Evolutionary conservation across 2,113 vertebrate genomes (phyloP).

Genomic region (Centrocercus urophasianus): DNA sequence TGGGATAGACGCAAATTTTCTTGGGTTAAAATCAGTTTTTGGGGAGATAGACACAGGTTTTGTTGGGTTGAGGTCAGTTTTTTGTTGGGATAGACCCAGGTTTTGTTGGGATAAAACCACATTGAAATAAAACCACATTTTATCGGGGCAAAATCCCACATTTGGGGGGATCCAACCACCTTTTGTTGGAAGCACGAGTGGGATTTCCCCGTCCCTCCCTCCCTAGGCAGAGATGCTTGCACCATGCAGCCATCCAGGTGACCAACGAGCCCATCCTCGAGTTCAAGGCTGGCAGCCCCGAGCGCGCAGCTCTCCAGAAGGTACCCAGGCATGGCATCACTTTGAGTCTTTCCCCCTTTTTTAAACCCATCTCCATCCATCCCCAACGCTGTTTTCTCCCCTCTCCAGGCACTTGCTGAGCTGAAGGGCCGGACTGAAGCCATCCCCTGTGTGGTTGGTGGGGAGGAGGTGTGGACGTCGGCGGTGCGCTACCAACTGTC

Average conservation of each 20-base stretch:
- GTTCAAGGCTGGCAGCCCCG: slow-evolving; percentile 84
- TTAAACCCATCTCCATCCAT: neutral
- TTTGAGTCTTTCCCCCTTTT: neutral
- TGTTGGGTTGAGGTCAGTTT: too few species aligned
- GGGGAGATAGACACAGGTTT: too few species aligned
- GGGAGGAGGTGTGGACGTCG: slow-evolving; percentile 91
- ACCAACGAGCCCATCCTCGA: slow-evolving; percentile 90
- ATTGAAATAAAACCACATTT: neutral
- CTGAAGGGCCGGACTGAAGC: slow-evolving; percentile 87
- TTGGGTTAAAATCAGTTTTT: neutral
- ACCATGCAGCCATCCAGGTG: slow-evolving; percentile 78
- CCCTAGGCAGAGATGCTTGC: slow-evolving; percentile 80
- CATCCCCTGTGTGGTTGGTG: slow-evolving; percentile 91
- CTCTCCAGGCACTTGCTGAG: slow-evolving; percentile 80
- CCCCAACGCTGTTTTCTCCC: accelerated
- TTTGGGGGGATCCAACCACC: neutral
- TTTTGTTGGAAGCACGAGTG: neutral
- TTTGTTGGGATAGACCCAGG: neutral
- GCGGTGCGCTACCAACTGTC: slow-evolving; percentile 88
- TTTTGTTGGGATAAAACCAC: neutral
- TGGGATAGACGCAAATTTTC: neutral
- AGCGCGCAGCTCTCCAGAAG: slow-evolving; percentile 84
- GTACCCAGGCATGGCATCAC: slow-evolving; percentile 22
- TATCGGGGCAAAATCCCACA: neutral
- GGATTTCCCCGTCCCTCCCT: neutral